Conservation (phyloP, 2,888 invertebrate genomes). For the Adelognathus sp. region DNA sequence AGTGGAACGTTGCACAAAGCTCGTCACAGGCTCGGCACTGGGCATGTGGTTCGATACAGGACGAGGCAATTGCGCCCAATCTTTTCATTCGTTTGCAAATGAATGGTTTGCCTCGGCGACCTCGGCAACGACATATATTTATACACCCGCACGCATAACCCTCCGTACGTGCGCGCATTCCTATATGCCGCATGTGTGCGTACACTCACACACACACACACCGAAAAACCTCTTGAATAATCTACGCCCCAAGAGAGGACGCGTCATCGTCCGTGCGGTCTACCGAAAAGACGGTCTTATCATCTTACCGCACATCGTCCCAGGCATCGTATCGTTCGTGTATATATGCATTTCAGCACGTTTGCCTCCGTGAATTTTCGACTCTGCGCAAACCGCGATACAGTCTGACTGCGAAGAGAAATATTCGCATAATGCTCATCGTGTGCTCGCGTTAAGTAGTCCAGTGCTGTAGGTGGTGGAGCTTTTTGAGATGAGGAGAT, state of each 20-base stretch:
- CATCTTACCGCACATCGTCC: constrained; percentile 32
- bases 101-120: constrained; percentile 59
- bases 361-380: background rate
- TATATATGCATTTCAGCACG: constrained; percentile 21
- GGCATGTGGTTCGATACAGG: constrained; percentile 69
- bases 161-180: background rate
- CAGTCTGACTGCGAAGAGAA: no score
- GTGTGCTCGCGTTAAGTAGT: background rate
- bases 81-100: constrained; percentile 74
- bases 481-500: constrained; percentile 34
- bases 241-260: constrained; percentile 11
- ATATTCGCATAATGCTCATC: background rate
- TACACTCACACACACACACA: background rate
- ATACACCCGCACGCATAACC: background rate
- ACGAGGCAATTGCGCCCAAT: constrained; percentile 77
- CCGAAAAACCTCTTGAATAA: constrained; percentile 10
- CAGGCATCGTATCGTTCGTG: constrained; percentile 18
- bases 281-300: constrained; percentile 44
- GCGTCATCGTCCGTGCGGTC: constrained; percentile 46
- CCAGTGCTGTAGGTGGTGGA: background rate
- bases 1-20: constrained; percentile 40
- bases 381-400: background rate
- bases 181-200: background rate
- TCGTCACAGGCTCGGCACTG: background rate
- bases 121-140: constrained; percentile 49